Evolutionary conservation across 64 coral and sea anemone species (phyloP), one percentile per base, ranked within the genome.

Genomic region (Stichodactyla helianthus): DNA sequence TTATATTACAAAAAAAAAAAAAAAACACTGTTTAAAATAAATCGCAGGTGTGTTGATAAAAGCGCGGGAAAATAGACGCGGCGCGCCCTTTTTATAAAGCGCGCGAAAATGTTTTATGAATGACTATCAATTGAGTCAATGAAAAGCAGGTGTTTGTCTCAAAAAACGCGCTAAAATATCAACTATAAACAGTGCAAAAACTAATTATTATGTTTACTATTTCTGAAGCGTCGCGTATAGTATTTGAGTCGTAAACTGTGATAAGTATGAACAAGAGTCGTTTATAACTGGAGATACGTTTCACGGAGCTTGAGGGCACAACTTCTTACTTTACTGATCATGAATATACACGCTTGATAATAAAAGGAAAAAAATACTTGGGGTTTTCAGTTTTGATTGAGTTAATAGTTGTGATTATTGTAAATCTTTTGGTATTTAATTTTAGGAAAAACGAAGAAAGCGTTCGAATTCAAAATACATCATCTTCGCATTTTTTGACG

Each of bases 21-120:
- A 31, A 23, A 71, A 74, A 74, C 23, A 31, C 25, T 74, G 68
- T 74, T 74, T 74, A 74, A n/a, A 74, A 74, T 74, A 74, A 27
- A n/a, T 11, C 27, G 22, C 68, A 74, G 68, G 68, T 74, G 68
- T 74, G 68, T 74, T 74, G 68, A 74, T 74, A 74, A 74, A 68
- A 74, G 68, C 68, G 68, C 68, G 68, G 68, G 68, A 74, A 74
- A 74, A 74, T 31, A 74, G 68, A 74, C 68, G 68, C 68, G 68
- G 26, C 22, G 22, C 22, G 22, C 22, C 68, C 68, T 23, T 26
- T 31, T 27, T 74, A 74, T n/a, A 74, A 74, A 74, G 25, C 68
- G 68, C 68, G 68, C 68, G 68, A 74, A 74, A 74, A 74, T 74
- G 68, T 74, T 74, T 74, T 74, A 74, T 74, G 68, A 74, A 74